These are phyloP conservation scores for Elephantulus edwardii DNA, from an alignment of 2,113 vertebrate genomes.

Conservation along the genomic window DNA sequence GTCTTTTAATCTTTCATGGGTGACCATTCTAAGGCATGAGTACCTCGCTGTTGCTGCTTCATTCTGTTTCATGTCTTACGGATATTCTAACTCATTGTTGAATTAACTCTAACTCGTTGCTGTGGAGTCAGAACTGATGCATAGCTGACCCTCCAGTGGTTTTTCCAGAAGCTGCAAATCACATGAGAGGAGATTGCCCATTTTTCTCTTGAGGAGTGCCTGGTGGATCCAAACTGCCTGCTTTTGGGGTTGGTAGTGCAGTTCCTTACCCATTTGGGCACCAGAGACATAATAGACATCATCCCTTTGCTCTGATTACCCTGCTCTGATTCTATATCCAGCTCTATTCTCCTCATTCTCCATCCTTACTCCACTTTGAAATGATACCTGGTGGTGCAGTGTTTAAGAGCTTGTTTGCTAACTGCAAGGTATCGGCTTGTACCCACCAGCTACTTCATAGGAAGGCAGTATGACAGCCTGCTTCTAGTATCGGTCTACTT, in stretches of 20 bases:
- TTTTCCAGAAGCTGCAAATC: no score
- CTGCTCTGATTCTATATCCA: not conserved
- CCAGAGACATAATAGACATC: not conserved
- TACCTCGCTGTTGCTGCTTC: no score
- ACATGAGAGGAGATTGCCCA: no score
- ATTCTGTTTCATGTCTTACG: not conserved
- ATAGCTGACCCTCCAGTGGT: no score
- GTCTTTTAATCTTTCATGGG: no score
- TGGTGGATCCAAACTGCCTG: no score
- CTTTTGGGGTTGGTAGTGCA: no score
- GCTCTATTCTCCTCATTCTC: not conserved
- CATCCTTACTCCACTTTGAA: not conserved
- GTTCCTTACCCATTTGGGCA: not conserved
- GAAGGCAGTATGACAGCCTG: not conserved
- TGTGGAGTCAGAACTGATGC: no score
- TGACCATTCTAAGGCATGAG: no score
- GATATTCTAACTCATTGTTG: not conserved
- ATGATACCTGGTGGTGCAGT: not conserved
- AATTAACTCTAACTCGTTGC: constrained; percentile 21
- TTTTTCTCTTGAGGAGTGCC: no score
- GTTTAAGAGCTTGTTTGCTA: not conserved
- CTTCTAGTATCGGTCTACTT: not conserved
- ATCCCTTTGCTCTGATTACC: not conserved
- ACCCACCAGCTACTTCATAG: not conserved
- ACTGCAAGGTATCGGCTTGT: not conserved